phyloP scores from a whole-genome alignment of 2,113 vertebrate genomes.

The Dascyllus trimaculatus region DNA sequence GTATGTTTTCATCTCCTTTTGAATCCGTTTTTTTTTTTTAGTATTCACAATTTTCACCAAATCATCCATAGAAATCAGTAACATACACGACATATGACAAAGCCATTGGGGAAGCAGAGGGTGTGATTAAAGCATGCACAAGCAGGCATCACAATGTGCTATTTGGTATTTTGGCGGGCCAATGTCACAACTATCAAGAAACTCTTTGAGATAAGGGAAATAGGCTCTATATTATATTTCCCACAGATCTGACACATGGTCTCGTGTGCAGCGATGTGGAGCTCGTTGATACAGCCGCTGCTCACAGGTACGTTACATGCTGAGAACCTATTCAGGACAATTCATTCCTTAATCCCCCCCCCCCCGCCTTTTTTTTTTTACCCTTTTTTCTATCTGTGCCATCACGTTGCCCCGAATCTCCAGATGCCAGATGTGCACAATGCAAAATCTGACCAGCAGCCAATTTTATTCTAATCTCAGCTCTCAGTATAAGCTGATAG shows the following conservation, averaged over 20 bases:
- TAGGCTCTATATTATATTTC: not conserved
- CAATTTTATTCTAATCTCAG: conserved; percentile 75
- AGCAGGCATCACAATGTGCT: conserved; percentile 57
- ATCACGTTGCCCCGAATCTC: conserved; percentile 58
- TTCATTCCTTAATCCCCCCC: conserved; percentile 48
- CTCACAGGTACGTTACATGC: conserved; percentile 46
- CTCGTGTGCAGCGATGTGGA: conserved; percentile 31
- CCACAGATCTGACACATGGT: conserved; percentile 8
- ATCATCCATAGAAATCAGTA: conserved; percentile 4
- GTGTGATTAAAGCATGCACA: conserved; percentile 70
- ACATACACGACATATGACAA: conserved; percentile 25
- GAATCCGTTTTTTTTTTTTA: conserved; percentile 7
- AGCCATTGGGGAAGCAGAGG: conserved; percentile 21
- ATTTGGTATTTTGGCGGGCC: conserved; percentile 50
- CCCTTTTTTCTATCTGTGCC: conserved; percentile 30
- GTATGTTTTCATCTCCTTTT: not conserved
- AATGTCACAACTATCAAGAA: conserved; percentile 9
- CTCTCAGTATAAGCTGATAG: conserved; percentile 62
- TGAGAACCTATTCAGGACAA: conserved; percentile 44
- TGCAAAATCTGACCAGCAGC: conserved; percentile 70
- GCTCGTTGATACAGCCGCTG: conserved; percentile 10
- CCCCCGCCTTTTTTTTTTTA: not conserved
- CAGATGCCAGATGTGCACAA: conserved; percentile 68
- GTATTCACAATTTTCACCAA: conserved; percentile 7
- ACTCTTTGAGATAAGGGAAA: not conserved